Percentiles rank a stretch among this genome's conserved stretches.
phyloP scores from a whole-genome alignment of 2,113 vertebrate genomes.

The Ctenomys sociabilis region DNA sequence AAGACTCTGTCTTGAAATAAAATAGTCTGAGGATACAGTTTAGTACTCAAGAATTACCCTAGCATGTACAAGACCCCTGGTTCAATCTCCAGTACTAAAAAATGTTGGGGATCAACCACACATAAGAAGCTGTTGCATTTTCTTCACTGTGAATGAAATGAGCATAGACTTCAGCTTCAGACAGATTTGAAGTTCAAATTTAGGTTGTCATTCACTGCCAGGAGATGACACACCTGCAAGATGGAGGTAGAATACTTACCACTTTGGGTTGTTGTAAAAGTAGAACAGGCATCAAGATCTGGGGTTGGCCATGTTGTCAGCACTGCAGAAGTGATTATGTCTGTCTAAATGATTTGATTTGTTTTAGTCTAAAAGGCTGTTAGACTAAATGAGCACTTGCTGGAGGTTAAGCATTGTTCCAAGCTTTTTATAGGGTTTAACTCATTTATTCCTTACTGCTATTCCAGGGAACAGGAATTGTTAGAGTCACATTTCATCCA shows the following conservation, averaged over 20 bases:
- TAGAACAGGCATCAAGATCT: not conserved
- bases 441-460: not conserved
- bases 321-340: not conserved
- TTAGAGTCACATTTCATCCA: not conserved
- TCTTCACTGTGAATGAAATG: not conserved
- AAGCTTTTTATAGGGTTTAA: too few species aligned
- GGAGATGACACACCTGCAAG: not conserved
- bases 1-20: not conserved
- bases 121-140: not conserved
- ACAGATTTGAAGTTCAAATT: too few species aligned
- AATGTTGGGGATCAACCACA: rapidly evolving
- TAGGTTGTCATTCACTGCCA: not conserved
- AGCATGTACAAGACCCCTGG: not conserved
- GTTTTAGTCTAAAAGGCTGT: not conserved
- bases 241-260: not conserved
- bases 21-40: not conserved
- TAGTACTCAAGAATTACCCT: not conserved
- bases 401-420: not conserved
- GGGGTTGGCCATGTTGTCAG: not conserved
- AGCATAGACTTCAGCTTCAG: not conserved
- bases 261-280: not conserved
- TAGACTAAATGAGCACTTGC: not conserved
- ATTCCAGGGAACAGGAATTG: not conserved
- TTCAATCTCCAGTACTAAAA: not conserved
- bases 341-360: not conserved